A percentile compares a stretch with the other conserved stretches of the same genome.
Conservation (phyloP, 1,140 invertebrate species). For the Papilio glaucus region DNA sequence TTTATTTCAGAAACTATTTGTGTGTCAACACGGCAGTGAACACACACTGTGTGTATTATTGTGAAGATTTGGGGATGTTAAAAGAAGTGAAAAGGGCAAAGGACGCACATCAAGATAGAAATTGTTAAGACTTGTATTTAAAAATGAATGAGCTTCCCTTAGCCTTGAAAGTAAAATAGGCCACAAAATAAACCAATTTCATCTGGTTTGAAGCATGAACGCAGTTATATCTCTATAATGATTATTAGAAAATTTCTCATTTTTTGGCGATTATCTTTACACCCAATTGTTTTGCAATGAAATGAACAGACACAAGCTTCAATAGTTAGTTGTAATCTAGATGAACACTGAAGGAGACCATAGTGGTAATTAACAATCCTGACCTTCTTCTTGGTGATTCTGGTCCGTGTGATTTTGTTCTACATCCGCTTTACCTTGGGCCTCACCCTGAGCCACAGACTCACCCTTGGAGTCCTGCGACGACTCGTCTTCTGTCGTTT, state of each 20-base stretch:
- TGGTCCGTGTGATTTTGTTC: constrained; percentile 58
- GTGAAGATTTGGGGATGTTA: neutral
- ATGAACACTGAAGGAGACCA: constrained; percentile 61
- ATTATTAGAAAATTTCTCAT: neutral
- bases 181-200: neutral
- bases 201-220: neutral
- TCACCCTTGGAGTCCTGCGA: constrained; percentile 83
- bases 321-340: constrained; percentile 73
- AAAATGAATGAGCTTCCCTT: neutral
- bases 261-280: neutral
- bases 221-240: neutral
- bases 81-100: neutral
- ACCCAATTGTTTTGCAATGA: constrained; percentile 27
- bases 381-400: constrained; percentile 58
- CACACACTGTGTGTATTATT: no score
- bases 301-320: constrained; percentile 50
- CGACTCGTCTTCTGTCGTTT: constrained; percentile 82
- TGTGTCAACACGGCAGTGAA: no score
- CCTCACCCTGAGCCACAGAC: constrained; percentile 58
- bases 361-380: constrained; percentile 54
- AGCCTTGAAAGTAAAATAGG: neutral
- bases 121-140: neutral
- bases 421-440: constrained; percentile 77
- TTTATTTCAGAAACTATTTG: no score
- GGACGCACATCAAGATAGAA: no score